Evolutionary conservation across 2,113 vertebrate species (phyloP).

Genomic region (Ovis aries): ARS-UI_Ramb_v3.0 NC_056055.1:203862501-203863000

Average conservation of each 20-base stretch:
- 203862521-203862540: background rate
- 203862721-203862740: background rate
- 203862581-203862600: background rate
- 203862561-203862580: background rate
- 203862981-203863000: background rate
- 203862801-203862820: background rate
- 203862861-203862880: background rate
- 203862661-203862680: background rate
- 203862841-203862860: background rate
- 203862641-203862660: background rate
- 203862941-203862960: background rate
- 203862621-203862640: background rate
- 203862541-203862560: background rate
- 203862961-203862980: background rate
- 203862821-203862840: background rate
- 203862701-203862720: background rate
- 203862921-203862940: background rate
- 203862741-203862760: background rate
- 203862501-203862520: background rate
- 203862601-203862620: background rate
- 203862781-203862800: background rate
- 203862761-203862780: background rate
- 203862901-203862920: background rate
- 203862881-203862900: background rate
- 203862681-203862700: background rate